Conservation (phyloP, 2,888 invertebrate species). For the Leptopilina syphax region DNA sequence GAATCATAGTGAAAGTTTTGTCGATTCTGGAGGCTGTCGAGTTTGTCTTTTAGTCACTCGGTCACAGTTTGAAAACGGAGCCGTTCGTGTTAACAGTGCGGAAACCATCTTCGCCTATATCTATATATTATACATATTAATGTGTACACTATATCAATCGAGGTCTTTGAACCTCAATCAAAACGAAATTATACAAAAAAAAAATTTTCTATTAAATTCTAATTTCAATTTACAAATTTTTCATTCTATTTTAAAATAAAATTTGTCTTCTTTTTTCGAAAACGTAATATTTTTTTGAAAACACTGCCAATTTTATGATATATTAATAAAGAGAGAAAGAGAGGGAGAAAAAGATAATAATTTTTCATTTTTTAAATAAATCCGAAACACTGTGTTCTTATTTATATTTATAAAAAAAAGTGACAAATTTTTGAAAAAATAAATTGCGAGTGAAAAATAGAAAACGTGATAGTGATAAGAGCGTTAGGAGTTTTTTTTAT, state of each 20-base stretch:
- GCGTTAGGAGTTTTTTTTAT: neutral
- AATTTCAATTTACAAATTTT: neutral
- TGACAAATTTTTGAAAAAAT: neutral
- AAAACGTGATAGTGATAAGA: neutral
- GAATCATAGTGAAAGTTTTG: conserved; percentile 17
- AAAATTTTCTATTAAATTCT: neutral
- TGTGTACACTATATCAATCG: neutral
- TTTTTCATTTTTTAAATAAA: too few relatives aligned
- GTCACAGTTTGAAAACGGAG: conserved; percentile 24
- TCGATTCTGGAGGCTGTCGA: neutral
- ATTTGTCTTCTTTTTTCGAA: neutral
- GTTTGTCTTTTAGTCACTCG: conserved; percentile 12
- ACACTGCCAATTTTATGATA: too few relatives aligned
- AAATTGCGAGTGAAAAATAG: neutral
- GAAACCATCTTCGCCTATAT: neutral
- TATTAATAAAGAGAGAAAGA: too few relatives aligned
- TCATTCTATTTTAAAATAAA: neutral
- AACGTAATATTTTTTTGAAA: too few relatives aligned
- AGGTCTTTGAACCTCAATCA: neutral
- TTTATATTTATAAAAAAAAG: neutral
- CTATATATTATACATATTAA: neutral
- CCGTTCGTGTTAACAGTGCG: conserved; percentile 8
- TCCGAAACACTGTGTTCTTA: too few relatives aligned
- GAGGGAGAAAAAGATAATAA: too few relatives aligned
- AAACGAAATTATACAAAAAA: neutral